Evolutionary conservation across 2,113 vertebrate species (phyloP).

Genomic region (Boulengeromyrus knoepffleri): DNA sequence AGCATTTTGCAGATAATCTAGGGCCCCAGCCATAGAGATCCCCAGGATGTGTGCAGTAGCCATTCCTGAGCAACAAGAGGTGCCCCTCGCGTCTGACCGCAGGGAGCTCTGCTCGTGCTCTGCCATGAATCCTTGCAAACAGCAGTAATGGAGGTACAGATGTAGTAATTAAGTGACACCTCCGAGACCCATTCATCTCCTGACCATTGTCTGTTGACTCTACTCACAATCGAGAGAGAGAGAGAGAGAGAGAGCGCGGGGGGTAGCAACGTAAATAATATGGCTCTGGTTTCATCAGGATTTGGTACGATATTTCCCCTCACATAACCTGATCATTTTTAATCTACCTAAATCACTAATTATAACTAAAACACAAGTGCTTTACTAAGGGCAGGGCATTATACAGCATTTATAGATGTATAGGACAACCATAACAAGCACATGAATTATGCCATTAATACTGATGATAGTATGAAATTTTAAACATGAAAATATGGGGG

Average conservation of each 20-base stretch:
- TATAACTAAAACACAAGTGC: background rate
- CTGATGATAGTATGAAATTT: background rate
- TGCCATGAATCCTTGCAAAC: background rate
- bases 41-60: background rate
- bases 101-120: background rate
- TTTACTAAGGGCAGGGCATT: background rate
- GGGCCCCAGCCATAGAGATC: background rate
- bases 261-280: background rate
- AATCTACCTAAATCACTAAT: background rate
- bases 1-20: background rate
- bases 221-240: background rate
- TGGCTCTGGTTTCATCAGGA: background rate
- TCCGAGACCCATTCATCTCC: conserved; percentile 12
- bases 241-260: background rate
- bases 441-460: background rate
- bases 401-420: background rate
- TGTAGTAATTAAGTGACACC: conserved; percentile 19
- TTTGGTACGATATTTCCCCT: background rate
- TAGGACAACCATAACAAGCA: background rate
- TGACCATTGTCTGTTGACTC: conserved; percentile 16
- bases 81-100: background rate
- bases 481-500: background rate
- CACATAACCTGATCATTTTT: background rate
- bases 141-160: conserved; percentile 13
- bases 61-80: background rate